Base-by-base conservation (phyloP, 2,113 vertebrate species). In the Myrmophylax atrothorax region DNA sequence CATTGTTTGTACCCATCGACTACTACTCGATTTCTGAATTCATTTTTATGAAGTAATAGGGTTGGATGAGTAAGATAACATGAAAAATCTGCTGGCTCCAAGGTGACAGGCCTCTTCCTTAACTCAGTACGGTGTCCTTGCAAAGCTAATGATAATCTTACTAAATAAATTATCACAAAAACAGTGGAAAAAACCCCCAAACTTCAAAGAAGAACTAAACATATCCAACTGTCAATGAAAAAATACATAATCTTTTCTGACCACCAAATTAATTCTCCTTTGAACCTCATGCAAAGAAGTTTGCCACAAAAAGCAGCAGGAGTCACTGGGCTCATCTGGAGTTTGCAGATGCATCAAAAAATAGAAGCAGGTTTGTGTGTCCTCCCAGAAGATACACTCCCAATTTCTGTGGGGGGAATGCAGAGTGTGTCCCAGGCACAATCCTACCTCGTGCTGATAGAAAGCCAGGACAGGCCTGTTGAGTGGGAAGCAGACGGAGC, bases 401-500 rank as follows among this genome's bases (percentile, higher is more conserved):
- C 2, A 18, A 3, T 17, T 56, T 72, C 15, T 47, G 62, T 20
- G 49, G 20, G 24, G 20, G n/a, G 53, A 49, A 42, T 0, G 33
- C 35, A 29, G 10, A 53, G 9, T 22, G 42, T 24, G 28, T 26
- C 37, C 69, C 42, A 70, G 38, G 33, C 55, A 89, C 56, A 42
- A 37, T 69, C 95, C 26, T 96, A 99, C 99, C 98, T 99, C 98
- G 14, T 98, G 97, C 56, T 99, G 98, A 84, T 99, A 98, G 97
- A 99, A 99, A 67, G 99, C 99, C 90, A 99, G 95, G 73, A 99
- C 87, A 9, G 99, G 99, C 80, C 99, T 98, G 97, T 99, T 99
- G 78, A 99, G 99, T 0, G 99, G 99, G 91, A 99, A 99, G 96
- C 99, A 99, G 85, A 99, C 98, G 2, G 99, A 99, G 44, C 99